Percentiles rank a stretch among this genome's conserved stretches.
phyloP scores from a whole-genome alignment of 2,888 invertebrate genomes.

The Pelosia muscerda region DNA sequence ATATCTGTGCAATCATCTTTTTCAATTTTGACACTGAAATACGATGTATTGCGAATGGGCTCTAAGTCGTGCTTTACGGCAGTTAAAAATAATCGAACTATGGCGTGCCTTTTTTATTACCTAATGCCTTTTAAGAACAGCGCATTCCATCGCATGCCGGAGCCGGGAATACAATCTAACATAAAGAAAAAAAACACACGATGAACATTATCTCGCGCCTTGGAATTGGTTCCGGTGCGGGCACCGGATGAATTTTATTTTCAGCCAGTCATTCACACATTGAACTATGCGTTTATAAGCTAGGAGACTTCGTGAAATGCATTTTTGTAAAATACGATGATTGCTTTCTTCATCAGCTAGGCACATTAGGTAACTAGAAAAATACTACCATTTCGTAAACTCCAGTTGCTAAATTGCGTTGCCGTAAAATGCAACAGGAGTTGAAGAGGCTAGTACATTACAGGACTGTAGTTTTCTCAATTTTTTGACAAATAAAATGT shows the following conservation, averaged over 20 bases:
- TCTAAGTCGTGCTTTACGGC: slow-evolving; percentile 3
- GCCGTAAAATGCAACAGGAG: too few relatives aligned
- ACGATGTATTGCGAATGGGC: too few relatives aligned
- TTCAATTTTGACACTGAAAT: too few relatives aligned
- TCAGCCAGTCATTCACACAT: slow-evolving; percentile 21
- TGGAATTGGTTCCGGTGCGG: slow-evolving; percentile 43
- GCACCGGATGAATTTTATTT: slow-evolving; percentile 42
- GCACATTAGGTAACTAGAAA: too few relatives aligned
- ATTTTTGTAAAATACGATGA: too few relatives aligned
- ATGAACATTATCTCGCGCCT: slow-evolving; percentile 28
- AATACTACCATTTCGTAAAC: too few relatives aligned
- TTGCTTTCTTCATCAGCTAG: too few relatives aligned
- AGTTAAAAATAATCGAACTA: neutral
- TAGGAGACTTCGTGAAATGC: neutral
- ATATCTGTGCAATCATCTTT: too few relatives aligned
- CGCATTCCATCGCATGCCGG: slow-evolving; percentile 29
- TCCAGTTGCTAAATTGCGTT: too few relatives aligned
- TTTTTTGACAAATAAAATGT: too few relatives aligned
- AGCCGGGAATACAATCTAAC: slow-evolving; percentile 37
- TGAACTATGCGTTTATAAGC: slow-evolving; percentile 18
- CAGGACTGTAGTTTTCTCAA: too few relatives aligned
- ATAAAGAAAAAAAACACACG: slow-evolving; percentile 43
- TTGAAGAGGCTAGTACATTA: too few relatives aligned
- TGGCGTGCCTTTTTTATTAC: slow-evolving; percentile 1
- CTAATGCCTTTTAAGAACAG: neutral